Evolutionary conservation across 2,797 vertebrate species (phyloP), one percentile per base, ranked within the genome.

Genomic region (Coccyzus lansbergi): DNA sequence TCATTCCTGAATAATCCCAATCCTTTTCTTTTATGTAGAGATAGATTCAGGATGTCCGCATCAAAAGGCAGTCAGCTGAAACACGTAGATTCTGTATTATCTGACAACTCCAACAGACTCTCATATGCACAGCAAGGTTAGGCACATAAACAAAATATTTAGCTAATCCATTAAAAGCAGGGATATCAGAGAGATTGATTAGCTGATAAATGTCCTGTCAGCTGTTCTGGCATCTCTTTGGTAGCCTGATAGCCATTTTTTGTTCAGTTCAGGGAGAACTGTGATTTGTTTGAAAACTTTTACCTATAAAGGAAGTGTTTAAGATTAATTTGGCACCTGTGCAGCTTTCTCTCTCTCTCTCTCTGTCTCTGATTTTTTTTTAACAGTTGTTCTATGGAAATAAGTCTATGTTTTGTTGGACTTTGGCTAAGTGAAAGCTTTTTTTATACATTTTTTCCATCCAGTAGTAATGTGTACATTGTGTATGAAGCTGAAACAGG

Each of bases 301-400:
- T 94, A 74, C 88, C 94, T 94, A 34, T 95, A 94, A 96, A 95
- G 84, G 55, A 96, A 91, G 58, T 28, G 10, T 76, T 95, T 92
- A 71, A 86, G 74, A 90, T 92, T 4, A 92, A 83, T 95, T 96
- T 92, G 68, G 62, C 28, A 77, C 65, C 29, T 65, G 12, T 52
- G 34, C 55, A 70, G 34, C 24, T 71, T 83, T 92, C 44, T 68
- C 4, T 22, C 10, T 31, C 10, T 3, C 8, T 8, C 31, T 42
- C 67, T 33, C n/a, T n/a, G n/a, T n/a, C n/a, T n/a, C n/a, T n/a
- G n/a, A n/a, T 59, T 51, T 22, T 46, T 29, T 52, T 16, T 26
- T 11, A 48, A 86, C 82, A 96, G 74, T 88, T 80, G 93, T 96
- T 90, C 92, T 95, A 77, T 96, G 94, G 96, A 97, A 97, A 97